Percentiles rank a stretch among this genome's conserved stretches.
Evolutionary conservation across 2,888 invertebrate genomes (phyloP).

Genomic region (Yponomeuta sedellus): DNA sequence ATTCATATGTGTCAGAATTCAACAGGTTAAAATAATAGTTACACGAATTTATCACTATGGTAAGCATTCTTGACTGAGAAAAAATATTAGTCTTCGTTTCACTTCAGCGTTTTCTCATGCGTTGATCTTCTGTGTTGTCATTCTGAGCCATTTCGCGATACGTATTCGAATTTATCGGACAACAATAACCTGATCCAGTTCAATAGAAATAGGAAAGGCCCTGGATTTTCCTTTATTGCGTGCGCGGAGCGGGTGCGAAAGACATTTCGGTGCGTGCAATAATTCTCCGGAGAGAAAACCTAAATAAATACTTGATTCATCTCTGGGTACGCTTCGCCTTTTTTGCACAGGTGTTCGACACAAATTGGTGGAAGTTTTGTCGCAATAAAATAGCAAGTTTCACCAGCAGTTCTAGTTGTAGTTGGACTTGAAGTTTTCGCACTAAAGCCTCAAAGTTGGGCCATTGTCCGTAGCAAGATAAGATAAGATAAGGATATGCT

Average conservation of each 20-base stretch:
- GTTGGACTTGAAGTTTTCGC: too few species aligned
- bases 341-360: background rate
- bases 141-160: background rate
- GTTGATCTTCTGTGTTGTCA: background rate
- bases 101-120: background rate
- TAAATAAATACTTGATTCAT: background rate
- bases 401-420: too few species aligned
- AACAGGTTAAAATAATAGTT: too few species aligned
- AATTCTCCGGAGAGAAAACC: background rate
- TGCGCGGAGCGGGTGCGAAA: background rate
- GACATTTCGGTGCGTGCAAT: background rate
- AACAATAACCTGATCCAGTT: background rate
- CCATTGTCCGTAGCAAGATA: too few species aligned
- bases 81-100: background rate
- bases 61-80: too few species aligned
- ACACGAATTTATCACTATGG: too few species aligned
- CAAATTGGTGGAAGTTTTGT: too few species aligned
- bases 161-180: background rate
- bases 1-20: too few species aligned
- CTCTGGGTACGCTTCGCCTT: background rate
- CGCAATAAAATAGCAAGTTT: too few species aligned
- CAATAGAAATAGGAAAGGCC: background rate
- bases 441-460: too few species aligned
- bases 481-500: too few species aligned
- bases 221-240: background rate